phyloP scores from a whole-genome alignment of 1,140 invertebrate species.

The Drosophila prosaltans region DNA sequence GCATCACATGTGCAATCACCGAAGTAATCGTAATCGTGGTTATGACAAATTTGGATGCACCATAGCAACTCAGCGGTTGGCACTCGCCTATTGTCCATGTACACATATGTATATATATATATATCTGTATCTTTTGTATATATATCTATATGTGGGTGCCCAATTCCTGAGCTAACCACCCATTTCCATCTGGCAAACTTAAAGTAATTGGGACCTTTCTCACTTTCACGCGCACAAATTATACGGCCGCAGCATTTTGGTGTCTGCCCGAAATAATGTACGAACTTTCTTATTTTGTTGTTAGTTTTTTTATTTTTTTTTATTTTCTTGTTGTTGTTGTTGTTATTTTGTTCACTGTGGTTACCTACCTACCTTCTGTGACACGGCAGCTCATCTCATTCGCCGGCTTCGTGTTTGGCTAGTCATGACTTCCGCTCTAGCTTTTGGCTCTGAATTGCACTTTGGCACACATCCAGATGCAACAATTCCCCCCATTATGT shows the following conservation, averaged over 20 bases:
- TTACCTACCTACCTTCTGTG: constrained; percentile 35
- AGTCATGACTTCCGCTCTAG: constrained; percentile 78
- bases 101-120: not conserved
- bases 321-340: constrained; percentile 11
- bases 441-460: constrained; percentile 32
- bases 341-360: constrained; percentile 23
- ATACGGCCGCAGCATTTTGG: constrained; percentile 68
- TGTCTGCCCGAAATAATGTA: constrained; percentile 78
- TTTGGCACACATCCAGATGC: constrained; percentile 64
- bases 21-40: constrained; percentile 70
- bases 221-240: constrained; percentile 81
- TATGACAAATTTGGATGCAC: constrained; percentile 76
- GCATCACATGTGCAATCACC: constrained; percentile 49
- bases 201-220: constrained; percentile 78
- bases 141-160: constrained; percentile 24
- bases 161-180: not conserved
- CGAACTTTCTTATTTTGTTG: constrained; percentile 72
- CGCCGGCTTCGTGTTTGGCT: constrained; percentile 77
- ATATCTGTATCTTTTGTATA: not conserved
- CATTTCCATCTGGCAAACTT: constrained; percentile 19
- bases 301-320: constrained; percentile 14
- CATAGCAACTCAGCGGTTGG: constrained; percentile 15
- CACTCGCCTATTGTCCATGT: constrained; percentile 7
- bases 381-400: constrained; percentile 65
- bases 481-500: constrained; percentile 60